phyloP scores from a whole-genome alignment of 2,888 invertebrate species.

The Gortyna flavago region DNA sequence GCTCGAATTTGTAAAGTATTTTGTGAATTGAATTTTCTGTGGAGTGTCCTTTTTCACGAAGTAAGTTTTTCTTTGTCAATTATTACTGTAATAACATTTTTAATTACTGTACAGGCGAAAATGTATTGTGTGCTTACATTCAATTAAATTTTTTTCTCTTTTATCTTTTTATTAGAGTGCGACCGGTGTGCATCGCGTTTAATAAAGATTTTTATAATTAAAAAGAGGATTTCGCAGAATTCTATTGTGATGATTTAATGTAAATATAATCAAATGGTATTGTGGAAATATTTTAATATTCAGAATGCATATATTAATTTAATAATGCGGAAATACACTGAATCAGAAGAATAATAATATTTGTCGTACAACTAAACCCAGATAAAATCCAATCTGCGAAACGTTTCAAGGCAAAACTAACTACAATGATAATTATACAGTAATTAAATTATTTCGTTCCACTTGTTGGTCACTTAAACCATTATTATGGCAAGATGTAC shows the following conservation, averaged over 20 bases:
- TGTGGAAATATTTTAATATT: background rate
- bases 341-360: background rate
- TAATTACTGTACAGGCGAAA: constrained; percentile 14
- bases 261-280: background rate
- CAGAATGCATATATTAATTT: background rate
- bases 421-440: constrained; percentile 30
- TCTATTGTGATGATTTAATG: no score
- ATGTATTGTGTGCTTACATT: constrained; percentile 10
- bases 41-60: constrained; percentile 37
- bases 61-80: constrained; percentile 55
- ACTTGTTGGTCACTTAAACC: constrained; percentile 7
- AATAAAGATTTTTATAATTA: constrained; percentile 4
- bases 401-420: constrained; percentile 32
- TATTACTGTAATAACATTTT: constrained; percentile 32
- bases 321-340: background rate
- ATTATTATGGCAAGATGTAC: constrained; percentile 27
- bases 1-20: constrained; percentile 36
- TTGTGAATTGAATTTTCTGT: constrained; percentile 46
- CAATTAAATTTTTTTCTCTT: constrained; percentile 10
- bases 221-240: background rate
- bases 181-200: background rate
- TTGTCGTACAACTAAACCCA: background rate
- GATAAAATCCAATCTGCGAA: background rate
- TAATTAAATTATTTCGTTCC: constrained; percentile 26
- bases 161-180: constrained; percentile 22